phyloP scores from a whole-genome alignment of 37 sponge, comb jelly and placozoan species.

The Hormiphora californensis region DNA sequence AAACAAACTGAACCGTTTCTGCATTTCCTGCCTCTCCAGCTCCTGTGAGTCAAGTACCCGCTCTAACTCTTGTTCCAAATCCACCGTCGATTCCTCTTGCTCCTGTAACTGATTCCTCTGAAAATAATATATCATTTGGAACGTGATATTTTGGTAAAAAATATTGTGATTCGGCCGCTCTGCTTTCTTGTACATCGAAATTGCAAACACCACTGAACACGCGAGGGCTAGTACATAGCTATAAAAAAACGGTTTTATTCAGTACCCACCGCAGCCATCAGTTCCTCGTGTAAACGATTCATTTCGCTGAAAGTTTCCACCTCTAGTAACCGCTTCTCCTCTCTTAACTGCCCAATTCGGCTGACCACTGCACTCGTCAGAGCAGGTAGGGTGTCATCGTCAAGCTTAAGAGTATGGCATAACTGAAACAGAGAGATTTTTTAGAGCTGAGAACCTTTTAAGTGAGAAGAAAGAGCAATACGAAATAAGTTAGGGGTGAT shows the following conservation, averaged over 20 bases:
- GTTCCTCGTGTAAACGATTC: constrained; percentile 28
- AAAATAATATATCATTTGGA: not conserved
- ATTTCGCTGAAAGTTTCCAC: not conserved
- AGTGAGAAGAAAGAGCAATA: no score
- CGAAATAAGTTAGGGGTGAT: no score
- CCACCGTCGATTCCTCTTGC: constrained; percentile 7
- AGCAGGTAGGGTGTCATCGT: constrained; percentile 26
- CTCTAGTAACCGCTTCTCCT: not conserved
- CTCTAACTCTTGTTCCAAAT: constrained; percentile 4
- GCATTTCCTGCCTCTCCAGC: constrained; percentile 32
- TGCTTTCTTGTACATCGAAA: no score
- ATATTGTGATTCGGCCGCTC: no score
- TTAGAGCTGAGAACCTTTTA: no score
- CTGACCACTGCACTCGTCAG: not conserved
- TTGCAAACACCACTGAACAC: no score
- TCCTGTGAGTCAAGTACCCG: constrained; percentile 39
- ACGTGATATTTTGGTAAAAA: no score
- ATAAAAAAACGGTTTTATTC: no score
- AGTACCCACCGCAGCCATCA: constrained; percentile 20
- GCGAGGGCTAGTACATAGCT: no score
- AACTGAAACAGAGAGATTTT: no score
- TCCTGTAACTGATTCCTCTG: constrained; percentile 10
- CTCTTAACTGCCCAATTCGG: not conserved
- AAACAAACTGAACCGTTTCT: constrained; percentile 10
- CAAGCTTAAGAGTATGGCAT: constrained; percentile 45